Evolutionary conservation across 2,113 vertebrate genomes (phyloP), one percentile per base, ranked within the genome.

Genomic region (Eolophus roseicapilla): DNA sequence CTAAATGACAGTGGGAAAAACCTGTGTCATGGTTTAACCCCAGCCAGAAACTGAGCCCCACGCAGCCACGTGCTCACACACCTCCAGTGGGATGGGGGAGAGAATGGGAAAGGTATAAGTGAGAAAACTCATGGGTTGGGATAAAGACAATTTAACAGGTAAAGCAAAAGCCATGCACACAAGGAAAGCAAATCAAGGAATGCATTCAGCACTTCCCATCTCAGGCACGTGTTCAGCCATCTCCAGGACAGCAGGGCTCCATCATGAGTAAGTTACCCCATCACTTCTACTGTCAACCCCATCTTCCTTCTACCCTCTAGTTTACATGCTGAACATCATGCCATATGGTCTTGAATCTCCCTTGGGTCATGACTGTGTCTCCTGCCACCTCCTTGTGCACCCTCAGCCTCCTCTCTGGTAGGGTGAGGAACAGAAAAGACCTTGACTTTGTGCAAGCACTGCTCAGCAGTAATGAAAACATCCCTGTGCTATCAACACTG

Each of bases 391-490:
- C 27, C 78, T 4, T 29, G 11, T 19, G 25, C 63, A 5, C 18
- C 20, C 37, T 39, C 13, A 16, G 4, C 11, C 14, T 35, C 14
- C 11, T 53, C 14, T 3, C 25, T 18, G 39, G 33, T 14, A 25
- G 25, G n/a, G 17, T 11, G 16, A 44, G 33, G 19, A 53, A 15
- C 33, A 24, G 39, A n/a, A 21, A 44, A 55, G 11, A 2, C 39
- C 25, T 35, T 4, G 33, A 9, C 20, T 44, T 39, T 11, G 31
- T 2, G 25, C 11, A 29, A 60, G 19, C 13, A 0, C 59, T 73
- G 25, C 55, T 49, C 29, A 29, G 17, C 76, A 35, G 1, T 2
- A 13, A 33, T 0, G 13, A 27, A 49, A 16, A 59, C 59, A n/a
- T 25, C 74, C 50, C 43, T 5, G 50, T n/a, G 59, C 24, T 73